Conservation (phyloP, 2,888 invertebrate genomes). For the Sinhomidia bicolor region DNA sequence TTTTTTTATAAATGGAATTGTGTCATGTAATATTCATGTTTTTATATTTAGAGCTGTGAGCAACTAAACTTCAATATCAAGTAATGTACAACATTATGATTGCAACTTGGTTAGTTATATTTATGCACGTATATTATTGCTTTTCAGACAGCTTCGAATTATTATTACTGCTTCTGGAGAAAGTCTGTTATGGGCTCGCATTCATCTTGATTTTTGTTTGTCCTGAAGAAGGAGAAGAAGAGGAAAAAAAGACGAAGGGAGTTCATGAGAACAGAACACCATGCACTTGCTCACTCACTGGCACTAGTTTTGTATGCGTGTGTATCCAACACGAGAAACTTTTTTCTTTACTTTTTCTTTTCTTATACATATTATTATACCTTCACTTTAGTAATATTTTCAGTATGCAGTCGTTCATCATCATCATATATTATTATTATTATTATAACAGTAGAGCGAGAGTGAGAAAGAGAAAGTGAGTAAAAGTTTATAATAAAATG, state of each 20-base stretch:
- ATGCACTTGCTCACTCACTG: too few species aligned
- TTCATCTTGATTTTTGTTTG: constrained; percentile 17
- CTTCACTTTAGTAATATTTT: not conserved
- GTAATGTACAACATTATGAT: constrained; percentile 17
- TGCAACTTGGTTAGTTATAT: not conserved
- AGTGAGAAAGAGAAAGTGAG: not conserved
- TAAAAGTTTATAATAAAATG: not conserved
- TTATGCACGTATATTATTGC: not conserved
- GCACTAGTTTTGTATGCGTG: too few species aligned
- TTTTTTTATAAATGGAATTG: constrained; percentile 27
- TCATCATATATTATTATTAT: not conserved
- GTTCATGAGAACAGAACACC: not conserved
- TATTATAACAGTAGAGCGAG: not conserved
- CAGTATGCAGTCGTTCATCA: not conserved
- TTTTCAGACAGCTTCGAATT: not conserved
- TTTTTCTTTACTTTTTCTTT: too few species aligned
- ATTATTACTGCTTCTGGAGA: constrained; percentile 11
- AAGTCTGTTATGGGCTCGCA: constrained; percentile 2
- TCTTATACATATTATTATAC: not conserved
- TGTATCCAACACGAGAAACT: too few species aligned
- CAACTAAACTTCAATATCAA: constrained; percentile 12
- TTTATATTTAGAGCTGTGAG: not conserved
- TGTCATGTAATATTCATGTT: constrained; percentile 58
- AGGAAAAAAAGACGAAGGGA: too few species aligned
- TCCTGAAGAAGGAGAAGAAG: too few species aligned